Evolutionary conservation across 1,140 invertebrate species (phyloP), one percentile per base, ranked within the genome.

Genomic region (Aphelinus certus): DNA sequence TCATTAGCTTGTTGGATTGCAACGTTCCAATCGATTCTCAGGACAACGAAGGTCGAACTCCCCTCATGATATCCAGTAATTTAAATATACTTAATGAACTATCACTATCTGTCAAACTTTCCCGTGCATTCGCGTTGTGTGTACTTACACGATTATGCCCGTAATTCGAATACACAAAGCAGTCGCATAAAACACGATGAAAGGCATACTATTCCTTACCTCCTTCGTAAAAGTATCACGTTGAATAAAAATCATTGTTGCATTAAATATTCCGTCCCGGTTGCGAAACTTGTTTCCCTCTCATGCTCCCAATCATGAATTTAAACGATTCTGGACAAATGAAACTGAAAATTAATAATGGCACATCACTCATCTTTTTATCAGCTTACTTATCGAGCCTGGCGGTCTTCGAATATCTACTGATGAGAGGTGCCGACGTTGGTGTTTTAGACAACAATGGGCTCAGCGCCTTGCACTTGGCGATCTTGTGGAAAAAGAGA

Each of bases 1-100:
- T 89, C 1, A 74, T 75, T 9, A 77, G 84, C 9, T 79, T 89
- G n/a, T 74, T 90, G 43, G 83, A 88, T 47, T 68, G 79, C 7
- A 86, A 85, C 3, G 81, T 83, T 0, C 74, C 79, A 1, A 79
- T 88, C 6, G 83, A 89, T 73, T 75, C 62, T 10, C 51, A 45
- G n/a, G 78, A 81, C 53, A 45, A 26, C 1, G 53, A 73, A 4
- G 77, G 80, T 1, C 66, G 80, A 58, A 83, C 82, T 7, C 77
- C 82, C 0, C 72, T 84, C 7, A 83, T 83, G 81, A 75, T 71
- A 3, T 79, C 81, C 51, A 78, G 76, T 82, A 75, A 56, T 53
- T 48, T 3, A 6, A 43, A 48, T 48, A n/a, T 66, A 49, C 3
- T 43, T 53, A 62, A 49, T 26, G n/a, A 68, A 58, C 61, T 61